Evolutionary conservation across 2,888 invertebrate genomes (phyloP), one percentile per base, ranked within the genome.

Genomic region (Deilephila porcellus): DNA sequence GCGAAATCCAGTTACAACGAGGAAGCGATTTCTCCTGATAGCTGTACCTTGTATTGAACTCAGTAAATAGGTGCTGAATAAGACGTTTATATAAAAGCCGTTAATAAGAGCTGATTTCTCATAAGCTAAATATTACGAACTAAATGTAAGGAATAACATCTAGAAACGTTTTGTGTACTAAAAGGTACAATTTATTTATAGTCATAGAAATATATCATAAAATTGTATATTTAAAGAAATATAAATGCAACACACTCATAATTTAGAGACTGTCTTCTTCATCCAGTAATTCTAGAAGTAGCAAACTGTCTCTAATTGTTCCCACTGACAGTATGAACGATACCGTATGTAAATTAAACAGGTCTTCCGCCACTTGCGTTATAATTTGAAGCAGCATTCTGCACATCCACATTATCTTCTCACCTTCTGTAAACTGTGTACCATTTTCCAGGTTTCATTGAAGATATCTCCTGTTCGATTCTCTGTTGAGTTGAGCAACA

Each of bases 301-400:
- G 88, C 72, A 94, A 80, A 75, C 90, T 91, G 60, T 95, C 93
- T 14, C 79, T 75, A 29, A 94, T 76, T 29, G 86, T 82, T 29
- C 95, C 95, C 34, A 93, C 83, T 0, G 93, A 94, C 53, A 93
- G 60, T 52, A 94, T 88, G 34, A 95, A 86, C 8, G 91, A 88
- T 67, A 94, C 74, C 17, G 85, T 85, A 77, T 93, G 90, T 29
- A 95, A 80, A 76, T 94, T 87, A 81, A 89, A 94, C 45, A 93
- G 77, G 75, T 90, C 86, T 70, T 91, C 88, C 7, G 89, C 84
- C 1, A 93, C 81, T 81, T 91, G 86, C 29, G 88, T 85, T 59
- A 93, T 83, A 74, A 93, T 80, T 80, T 86, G 92, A 75, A 94
- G 75, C 71, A 94, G 79, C 81, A 93, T 81, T 81, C 90, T 86